Percentiles rank a stretch among this genome's conserved stretches.
Conservation (phyloP, 2,113 vertebrate genomes). For the Syngnathoides biaculeatus region DNA sequence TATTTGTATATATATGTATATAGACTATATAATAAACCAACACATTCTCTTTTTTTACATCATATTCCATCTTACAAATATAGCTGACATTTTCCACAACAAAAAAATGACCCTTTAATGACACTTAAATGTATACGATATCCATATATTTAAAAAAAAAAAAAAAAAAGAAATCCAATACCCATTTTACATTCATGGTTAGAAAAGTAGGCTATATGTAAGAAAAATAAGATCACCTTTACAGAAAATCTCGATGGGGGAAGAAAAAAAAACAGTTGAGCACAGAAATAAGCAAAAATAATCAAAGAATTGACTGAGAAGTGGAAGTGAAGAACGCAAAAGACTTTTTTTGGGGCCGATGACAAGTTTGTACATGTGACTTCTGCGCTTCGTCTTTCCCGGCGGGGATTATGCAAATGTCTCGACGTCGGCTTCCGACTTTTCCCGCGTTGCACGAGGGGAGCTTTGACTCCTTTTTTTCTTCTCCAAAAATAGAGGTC, state of each 20-base stretch:
- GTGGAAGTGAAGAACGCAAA: neutral
- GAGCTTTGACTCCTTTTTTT: slow-evolving; percentile 28
- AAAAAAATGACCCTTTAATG: slow-evolving; percentile 74
- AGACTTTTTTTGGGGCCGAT: neutral
- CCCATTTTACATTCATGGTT: slow-evolving; percentile 79
- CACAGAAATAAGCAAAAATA: neutral
- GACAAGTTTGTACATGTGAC: slow-evolving; percentile 3
- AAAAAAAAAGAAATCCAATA: slow-evolving; percentile 78
- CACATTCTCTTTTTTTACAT: slow-evolving; percentile 77
- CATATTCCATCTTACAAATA: slow-evolving; percentile 79
- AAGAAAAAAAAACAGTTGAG: neutral
- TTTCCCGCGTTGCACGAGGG: slow-evolving; percentile 26
- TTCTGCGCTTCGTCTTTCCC: slow-evolving; percentile 26
- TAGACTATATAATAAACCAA: slow-evolving; percentile 68
- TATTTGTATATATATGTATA: slow-evolving; percentile 14
- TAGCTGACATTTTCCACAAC: slow-evolving; percentile 77
- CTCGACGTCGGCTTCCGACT: slow-evolving; percentile 24
- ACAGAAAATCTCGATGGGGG: slow-evolving; percentile 57
- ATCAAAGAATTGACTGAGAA: slow-evolving; percentile 24
- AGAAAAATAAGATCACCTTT: slow-evolving; percentile 63
- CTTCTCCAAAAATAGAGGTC: neutral
- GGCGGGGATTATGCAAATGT: slow-evolving; percentile 64
- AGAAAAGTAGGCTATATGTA: slow-evolving; percentile 73
- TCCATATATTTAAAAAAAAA: slow-evolving; percentile 52
- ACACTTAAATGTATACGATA: slow-evolving; percentile 62